phyloP scores from a whole-genome alignment of 64 coral and sea anemone species.

The Exaiptasia diaphana region DNA sequence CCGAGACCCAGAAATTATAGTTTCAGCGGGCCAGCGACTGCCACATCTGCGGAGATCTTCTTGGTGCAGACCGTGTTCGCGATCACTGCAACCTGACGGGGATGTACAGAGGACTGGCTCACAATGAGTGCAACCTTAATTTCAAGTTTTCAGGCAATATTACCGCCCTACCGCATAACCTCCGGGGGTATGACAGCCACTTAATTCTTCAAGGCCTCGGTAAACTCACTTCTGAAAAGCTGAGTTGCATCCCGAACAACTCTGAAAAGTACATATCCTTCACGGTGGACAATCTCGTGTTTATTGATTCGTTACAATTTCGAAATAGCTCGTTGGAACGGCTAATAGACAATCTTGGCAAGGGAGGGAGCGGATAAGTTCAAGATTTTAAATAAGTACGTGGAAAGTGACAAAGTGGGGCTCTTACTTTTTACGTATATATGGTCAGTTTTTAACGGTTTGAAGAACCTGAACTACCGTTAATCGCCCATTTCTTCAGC shows the following conservation, averaged over 20 bases:
- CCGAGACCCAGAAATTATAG: not conserved
- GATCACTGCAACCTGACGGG: constrained; percentile 8
- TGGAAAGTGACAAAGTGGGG: not conserved
- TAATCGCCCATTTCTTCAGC: no score
- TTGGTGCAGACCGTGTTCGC: not conserved
- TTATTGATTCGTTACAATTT: constrained; percentile 48
- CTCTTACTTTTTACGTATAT: constrained; percentile 1
- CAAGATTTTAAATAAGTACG: not conserved
- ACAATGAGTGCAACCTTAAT: constrained; percentile 12
- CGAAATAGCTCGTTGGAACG: constrained; percentile 26
- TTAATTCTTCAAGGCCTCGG: constrained; percentile 14
- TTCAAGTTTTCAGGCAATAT: not conserved
- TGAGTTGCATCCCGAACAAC: constrained; percentile 32
- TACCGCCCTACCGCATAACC: not conserved
- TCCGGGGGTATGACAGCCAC: not conserved
- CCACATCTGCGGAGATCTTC: not conserved
- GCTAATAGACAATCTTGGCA: not conserved
- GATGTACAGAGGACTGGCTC: constrained; percentile 7
- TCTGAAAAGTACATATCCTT: constrained; percentile 45
- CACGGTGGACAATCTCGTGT: not conserved
- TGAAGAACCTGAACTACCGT: no score
- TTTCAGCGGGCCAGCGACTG: not conserved
- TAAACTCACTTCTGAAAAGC: not conserved
- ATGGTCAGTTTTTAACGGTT: not conserved
- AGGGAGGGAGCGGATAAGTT: constrained; percentile 29